These are phyloP conservation scores for Neelides sp. DNA, from an alignment of 1,140 invertebrate genomes.

Conservation along the genomic window DNA sequence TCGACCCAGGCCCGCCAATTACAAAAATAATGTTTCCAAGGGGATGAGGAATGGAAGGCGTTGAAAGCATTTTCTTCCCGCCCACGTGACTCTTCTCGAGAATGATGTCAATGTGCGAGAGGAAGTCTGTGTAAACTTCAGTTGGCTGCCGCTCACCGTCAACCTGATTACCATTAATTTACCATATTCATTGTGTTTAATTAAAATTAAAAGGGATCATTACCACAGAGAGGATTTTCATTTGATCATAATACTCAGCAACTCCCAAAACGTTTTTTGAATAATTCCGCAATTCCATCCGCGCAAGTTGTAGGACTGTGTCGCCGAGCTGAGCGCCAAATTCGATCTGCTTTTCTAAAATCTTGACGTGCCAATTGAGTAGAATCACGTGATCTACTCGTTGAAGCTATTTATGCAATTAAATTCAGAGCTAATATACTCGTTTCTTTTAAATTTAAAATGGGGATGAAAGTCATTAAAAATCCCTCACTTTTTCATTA, in stretches of 20 bases:
- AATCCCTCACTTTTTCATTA: conserved; percentile 61
- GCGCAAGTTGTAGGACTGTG: conserved; percentile 66
- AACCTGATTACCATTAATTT: conserved; percentile 43
- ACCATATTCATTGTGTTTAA: conserved; percentile 25
- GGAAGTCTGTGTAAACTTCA: conserved; percentile 66
- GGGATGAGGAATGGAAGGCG: background rate
- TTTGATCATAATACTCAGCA: conserved; percentile 76
- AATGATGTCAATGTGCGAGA: conserved; percentile 51
- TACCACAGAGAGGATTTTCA: conserved; percentile 65
- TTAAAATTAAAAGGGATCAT: no score
- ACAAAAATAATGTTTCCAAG: no score
- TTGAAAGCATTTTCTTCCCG: conserved; percentile 40
- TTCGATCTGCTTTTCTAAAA: conserved; percentile 73
- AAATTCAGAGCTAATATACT: no score
- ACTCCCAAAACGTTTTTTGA: conserved; percentile 77
- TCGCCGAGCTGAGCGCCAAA: conserved; percentile 75
- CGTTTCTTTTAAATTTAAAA: no score
- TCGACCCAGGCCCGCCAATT: conserved; percentile 21
- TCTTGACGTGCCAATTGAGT: conserved; percentile 68
- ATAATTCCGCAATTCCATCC: conserved; percentile 78
- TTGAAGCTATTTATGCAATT: conserved; percentile 55
- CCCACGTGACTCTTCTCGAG: no score
- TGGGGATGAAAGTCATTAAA: background rate
- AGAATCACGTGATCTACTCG: conserved; percentile 70
- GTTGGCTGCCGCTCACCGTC: conserved; percentile 68